Evolutionary conservation across 1,140 invertebrate species (phyloP), one percentile per base, ranked within the genome.

Genomic region (Zelostemma sp.): DNA sequence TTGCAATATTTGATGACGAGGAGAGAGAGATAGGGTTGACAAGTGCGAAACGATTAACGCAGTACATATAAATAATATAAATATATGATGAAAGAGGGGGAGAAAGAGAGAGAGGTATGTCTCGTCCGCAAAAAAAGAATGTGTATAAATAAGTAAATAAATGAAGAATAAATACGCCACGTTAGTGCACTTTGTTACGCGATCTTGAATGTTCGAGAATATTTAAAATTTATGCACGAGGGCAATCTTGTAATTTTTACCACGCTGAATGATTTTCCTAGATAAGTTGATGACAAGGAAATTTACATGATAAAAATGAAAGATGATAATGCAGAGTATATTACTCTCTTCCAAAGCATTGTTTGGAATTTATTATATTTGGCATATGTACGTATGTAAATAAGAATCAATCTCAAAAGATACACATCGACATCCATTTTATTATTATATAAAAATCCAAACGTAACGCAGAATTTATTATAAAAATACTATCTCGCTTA

Each of bases 351-450:
- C 67, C 63, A 65, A 77, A 68, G 61, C 21, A 73, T 59, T 61
- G 45, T 71, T 71, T 66, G 46, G 53, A 74, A 71, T 60, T 60
- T 49, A 62, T 58, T 66, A 72, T 68, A 62, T 69, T 70, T 69
- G 60, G 51, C 59, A 71, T 62, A 68, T 76, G 67, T 72, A 77
- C 67, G 68, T 74, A 77, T 35, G 73, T 74, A 76, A 75, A 75
- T 75, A 73, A 50, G 60, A 68, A 68, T 59, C 49, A 61, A 75
- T 64, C 54, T 73, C 54, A 65, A 71, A 68, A 58, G 38, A 56
- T 67, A 73, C 67, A 73, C 67, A 70, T 70, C 64, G 67, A 73
- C 67, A 70, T 73, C 62, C 59, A 53, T 67, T 69, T 67, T 66
- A 68, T 73, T 69, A n/a, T n/a, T n/a, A n/a, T n/a, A n/a, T n/a